A percentile compares a stretch with the other conserved stretches of the same genome.
Evolutionary conservation across 2,888 invertebrate genomes (phyloP).

Genomic region (Eupithecia dodoneata): DNA sequence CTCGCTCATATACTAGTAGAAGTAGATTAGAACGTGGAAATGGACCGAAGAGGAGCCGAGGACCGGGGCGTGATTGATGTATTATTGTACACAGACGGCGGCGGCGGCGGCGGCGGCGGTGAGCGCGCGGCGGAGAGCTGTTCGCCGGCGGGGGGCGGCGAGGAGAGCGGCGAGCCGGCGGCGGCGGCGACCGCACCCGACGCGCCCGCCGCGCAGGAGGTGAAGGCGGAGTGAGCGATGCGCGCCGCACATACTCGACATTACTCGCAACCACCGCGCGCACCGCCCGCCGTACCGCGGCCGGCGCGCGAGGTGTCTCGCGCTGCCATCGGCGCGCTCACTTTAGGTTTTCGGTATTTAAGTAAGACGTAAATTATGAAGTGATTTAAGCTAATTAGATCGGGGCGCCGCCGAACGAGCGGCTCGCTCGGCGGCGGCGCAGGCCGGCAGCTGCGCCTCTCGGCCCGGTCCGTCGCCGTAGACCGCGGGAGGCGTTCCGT

Average conservation of each 20-base stretch:
- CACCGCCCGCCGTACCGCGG: slow-evolving; percentile 20
- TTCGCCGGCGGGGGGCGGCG: slow-evolving; percentile 54
- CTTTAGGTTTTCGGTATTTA: slow-evolving; percentile 76
- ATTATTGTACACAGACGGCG: slow-evolving; percentile 54
- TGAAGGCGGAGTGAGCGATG: slow-evolving; percentile 66
- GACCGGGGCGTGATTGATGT: slow-evolving; percentile 30
- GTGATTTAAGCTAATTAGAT: slow-evolving; percentile 73
- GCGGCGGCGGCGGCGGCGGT: slow-evolving; percentile 58
- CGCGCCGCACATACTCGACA: slow-evolving; percentile 46
- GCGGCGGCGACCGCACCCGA: slow-evolving; percentile 58
- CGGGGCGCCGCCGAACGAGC: slow-evolving; percentile 52
- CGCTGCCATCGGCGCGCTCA: slow-evolving; percentile 50
- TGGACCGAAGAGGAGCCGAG: slow-evolving; percentile 22
- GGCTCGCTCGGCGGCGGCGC: slow-evolving; percentile 42
- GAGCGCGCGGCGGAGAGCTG: slow-evolving; percentile 63
- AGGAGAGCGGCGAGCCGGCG: slow-evolving; percentile 59
- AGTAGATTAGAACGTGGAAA: slow-evolving; percentile 24
- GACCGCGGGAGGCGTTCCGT: slow-evolving; percentile 63
- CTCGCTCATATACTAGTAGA: slow-evolving; percentile 25
- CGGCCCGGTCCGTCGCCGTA: slow-evolving; percentile 45
- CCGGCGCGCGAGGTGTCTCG: slow-evolving; percentile 29
- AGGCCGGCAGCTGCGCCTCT: slow-evolving; percentile 48
- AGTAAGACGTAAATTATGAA: slow-evolving; percentile 82
- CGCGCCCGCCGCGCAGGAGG: slow-evolving; percentile 53
- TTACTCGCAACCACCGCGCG: slow-evolving; percentile 43